Conservation (phyloP, 2,888 invertebrate genomes). For the Hemithea aestivaria region DNA sequence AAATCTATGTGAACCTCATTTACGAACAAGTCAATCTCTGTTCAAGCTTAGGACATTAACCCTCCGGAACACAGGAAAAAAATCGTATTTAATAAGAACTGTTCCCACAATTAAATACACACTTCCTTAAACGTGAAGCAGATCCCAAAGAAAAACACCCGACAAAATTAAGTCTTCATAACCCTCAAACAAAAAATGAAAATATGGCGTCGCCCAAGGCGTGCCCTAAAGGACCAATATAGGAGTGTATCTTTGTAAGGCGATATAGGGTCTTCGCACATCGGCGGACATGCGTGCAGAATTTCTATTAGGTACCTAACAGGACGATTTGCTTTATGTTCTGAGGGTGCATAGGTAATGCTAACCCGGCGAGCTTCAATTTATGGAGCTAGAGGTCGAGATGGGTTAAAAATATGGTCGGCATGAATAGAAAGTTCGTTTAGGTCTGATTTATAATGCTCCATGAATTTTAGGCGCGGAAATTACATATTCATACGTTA, state of each 20-base stretch:
- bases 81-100: no score
- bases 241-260: constrained; percentile 52
- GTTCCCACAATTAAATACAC: background rate
- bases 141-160: no score
- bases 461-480: background rate
- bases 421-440: constrained; percentile 8
- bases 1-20: no score
- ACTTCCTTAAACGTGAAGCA: background rate
- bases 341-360: constrained; percentile 25
- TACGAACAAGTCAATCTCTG: no score
- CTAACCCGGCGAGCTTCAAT: constrained; percentile 14
- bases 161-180: constrained; percentile 12
- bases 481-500: constrained; percentile 7
- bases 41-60: no score
- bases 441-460: constrained; percentile 8
- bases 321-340: constrained; percentile 61
- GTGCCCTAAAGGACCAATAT: constrained; percentile 46
- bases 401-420: constrained; percentile 7
- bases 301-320: constrained; percentile 66
- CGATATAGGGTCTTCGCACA: constrained; percentile 61
- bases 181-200: constrained; percentile 24
- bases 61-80: no score
- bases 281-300: constrained; percentile 52
- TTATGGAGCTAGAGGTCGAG: constrained; percentile 2
- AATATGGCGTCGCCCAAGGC: constrained; percentile 34